Base-by-base conservation (phyloP, 2,888 invertebrate genomes). In the Epinotia bilunana region DNA sequence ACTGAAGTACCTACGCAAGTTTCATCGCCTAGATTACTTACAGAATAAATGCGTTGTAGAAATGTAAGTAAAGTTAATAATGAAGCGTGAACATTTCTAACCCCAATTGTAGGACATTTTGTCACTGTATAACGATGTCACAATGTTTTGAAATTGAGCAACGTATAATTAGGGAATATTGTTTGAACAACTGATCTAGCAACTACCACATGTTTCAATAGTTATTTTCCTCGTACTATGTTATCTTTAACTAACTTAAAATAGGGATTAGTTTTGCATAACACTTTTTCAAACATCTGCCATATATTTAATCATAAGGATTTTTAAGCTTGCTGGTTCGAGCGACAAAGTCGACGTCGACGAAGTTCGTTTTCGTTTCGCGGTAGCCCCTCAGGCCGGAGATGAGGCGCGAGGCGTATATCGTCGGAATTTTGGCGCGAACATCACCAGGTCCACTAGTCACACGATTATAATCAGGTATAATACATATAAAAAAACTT, bases 171-270 rank as follows among this genome's bases (percentile, higher is more conserved):
- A 61, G 16, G 23, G 61, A 53, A 39, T 9, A 6, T 18, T 55
- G 3, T 57, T 68, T 68, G 61, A 73, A 68, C 67, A 73, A 62
- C 23, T 68, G 67, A 49, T 39, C 7, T 68, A 61, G n/a, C 18
- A 39, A 7, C 13, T 20, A 20, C 23, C 73, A 73, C 46, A 23
- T 73, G 73, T 61, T n/a, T 43, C 61, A 62, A 73, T 28, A 62
- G 28, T 62, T 13, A 57, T 53, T 49, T 61, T 20, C 18, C 16
- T 20, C 67, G 55, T 43, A 18, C 33, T 33, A 16, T 11, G 49
- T n/a, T 16, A 63, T 5, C 33, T 49, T 64, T 49, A 64, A 33
- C 20, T 12, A 7, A 2, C 0, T 13, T 1, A 33, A 12, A 18
- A 20, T 58, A 72, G 16, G 53, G 16, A 28, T 28, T 9, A 18